Base-by-base conservation (phyloP, 2,797 vertebrate genomes). In the Sebastes kiyomatsui region DNA sequence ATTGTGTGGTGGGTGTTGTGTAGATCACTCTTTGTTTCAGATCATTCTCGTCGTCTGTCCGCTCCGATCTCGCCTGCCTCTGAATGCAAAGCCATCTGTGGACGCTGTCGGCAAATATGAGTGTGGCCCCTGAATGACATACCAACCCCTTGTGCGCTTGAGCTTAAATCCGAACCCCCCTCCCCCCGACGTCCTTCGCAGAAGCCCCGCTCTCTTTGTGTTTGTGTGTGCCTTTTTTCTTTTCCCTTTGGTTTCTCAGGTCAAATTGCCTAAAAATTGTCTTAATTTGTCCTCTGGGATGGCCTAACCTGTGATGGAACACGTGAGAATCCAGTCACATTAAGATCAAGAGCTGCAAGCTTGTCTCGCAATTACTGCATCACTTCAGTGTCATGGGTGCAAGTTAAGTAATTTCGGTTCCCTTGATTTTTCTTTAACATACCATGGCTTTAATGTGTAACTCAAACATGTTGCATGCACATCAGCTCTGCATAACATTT, bases 11-110 rank as follows among this genome's bases (percentile, higher is more conserved):
- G 94, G 95, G 93, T 95, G 91, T 95, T 95, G 89, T 96, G 95
- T 95, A 95, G 95, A 93, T 95, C 94, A 94, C 90, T 96, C 94
- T 96, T 95, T 96, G 95, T 96, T 96, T 94, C 96, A 96, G 96
- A 96, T 96, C 92, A 92, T 94, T 93, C 86, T 92, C 94, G 89
- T 92, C 94, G 89, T 94, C 95, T 95, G 92, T 96, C 94, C 70
- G 79, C 95, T 95, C 84, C 92, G 88, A 95, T 94, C 91, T 94
- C 94, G 84, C 95, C 95, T 94, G 93, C 95, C 93, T 93, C 94
- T 95, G 95, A 96, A 96, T 96, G 95, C 94, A 95, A 96, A 92
- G 90, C 89, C 94, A 93, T 95, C 94, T 96, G 93, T 95, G 95
- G 94, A 95, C 92, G 94, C 95, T 93, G 94, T 95, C 94, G 38